Evolutionary conservation across 2,113 vertebrate species (phyloP), one percentile per base, ranked within the genome.

Genomic region (Hylia prasina): DNA sequence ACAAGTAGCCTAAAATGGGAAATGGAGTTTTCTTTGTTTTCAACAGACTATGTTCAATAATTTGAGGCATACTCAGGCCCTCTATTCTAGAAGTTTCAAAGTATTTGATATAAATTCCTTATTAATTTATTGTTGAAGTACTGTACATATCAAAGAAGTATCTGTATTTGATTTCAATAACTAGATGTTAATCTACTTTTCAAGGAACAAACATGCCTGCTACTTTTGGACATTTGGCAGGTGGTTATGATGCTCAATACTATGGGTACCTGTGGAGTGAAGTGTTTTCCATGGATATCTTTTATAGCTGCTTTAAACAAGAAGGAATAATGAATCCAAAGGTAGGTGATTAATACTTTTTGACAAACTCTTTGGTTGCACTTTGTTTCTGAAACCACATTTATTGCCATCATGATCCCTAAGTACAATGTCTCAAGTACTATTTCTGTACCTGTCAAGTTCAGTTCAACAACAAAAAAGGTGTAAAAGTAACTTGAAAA

Each of bases 181-280:
- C 33, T 64, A 47, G n/a, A 45, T 27, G 18, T 77, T 71, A 82
- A 90, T 94, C 50, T 95, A 42, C 69, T 92, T 93, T 97, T 93
- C 50, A 95, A 98, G 98, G 98, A 75, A 98, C 98, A 94, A 98
- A 98, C 85, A 98, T 98, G 98, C 98, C 98, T 14, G 98, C 98
- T 68, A 98, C 98, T 61, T 98, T 98, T 95, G 98, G 98, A 57
- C 99, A 99, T 93, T 94, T 99, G 94, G 98, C 98, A 18, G 99
- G 99, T 89, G 99, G 99, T 37, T 99, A 99, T 70, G 99, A 99
- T 89, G 99, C 98, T 54, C 99, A 99, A 35, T 99, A 99, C 95
- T 99, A 99, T 53, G 98, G 99, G 69, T 99, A 99, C 93, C 97
- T 99, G 47, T 99, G 99, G 99, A 99, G 99, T 73, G 99, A 99